Base-by-base conservation (phyloP, 1,140 invertebrate genomes). In the Brachionus manjavacas region DNA sequence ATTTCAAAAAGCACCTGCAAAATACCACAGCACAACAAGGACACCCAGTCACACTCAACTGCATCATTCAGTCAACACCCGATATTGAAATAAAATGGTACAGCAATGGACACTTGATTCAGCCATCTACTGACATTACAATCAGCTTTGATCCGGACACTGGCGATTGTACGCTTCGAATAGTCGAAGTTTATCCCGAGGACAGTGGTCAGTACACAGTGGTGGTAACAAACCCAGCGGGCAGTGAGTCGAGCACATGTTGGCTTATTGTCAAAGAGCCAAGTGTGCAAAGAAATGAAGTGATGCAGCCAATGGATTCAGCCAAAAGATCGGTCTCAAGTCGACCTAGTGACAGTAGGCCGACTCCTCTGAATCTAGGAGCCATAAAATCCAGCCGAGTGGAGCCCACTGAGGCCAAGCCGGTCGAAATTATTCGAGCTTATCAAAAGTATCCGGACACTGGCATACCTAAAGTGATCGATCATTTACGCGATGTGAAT, bases 351-450 rank as follows among this genome's bases (percentile, higher is more conserved):
- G 79, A 80, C 35, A 60, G 52, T 9, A 60, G 9, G 52, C 20
- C 79, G 35, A 35, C 35, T 3, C 52, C 52, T 1, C 28, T 81
- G 9, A 76, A 76, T 25, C 23, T 76, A 0, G 79, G 79, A 2
- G 14, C 79, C 7, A 81, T 81, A 1, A 46, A 60, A 23, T 81
- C 79, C 25, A 20, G 16, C 14, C 31, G 41, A 68, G 52, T 81
- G 7, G 79, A 81, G 64, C 31, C n/a, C 39, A 1, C 49, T 31
- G 41, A 55, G 12, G 39, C 41, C 4, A 78, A 78, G 35, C 79
- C 79, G 11, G 79, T 81, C 39, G 79, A 81, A 43, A 81, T 81
- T 64, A 16, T 81, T 12, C 79, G 79, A 14, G 79, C 79, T 20
- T 81, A 81, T 64, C 79, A 68, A 60, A 81, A 81, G 25, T 81